Base-by-base conservation (phyloP, 2,888 invertebrate species). In the Dioctria rufipes region DNA sequence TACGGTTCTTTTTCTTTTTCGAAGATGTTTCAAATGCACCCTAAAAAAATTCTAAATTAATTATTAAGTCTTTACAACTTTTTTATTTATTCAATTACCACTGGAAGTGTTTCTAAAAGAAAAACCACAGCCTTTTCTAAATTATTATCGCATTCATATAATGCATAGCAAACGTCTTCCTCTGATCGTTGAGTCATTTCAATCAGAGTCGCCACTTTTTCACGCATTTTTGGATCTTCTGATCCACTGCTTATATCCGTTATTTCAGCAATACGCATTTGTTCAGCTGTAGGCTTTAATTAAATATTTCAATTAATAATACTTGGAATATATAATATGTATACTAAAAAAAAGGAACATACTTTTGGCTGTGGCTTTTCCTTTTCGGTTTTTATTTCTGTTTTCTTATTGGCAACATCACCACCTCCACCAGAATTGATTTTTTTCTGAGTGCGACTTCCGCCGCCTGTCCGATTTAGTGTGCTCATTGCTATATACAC, bases 141-240 rank as follows among this genome's bases (percentile, higher is more conserved):
- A 90, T 98, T 97, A 88, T 96, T 94, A 90, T 97, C 96, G 86
- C 95, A 95, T 91, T 98, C 98, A 88, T 97, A 95, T 81, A 98
- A 92, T 82, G 97, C 98, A 88, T 96, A 94, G 86, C 95, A 95
- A 80, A 96, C 97, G 89, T 96, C 96, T 88, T 97, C 97, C 88
- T 96, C 95, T 78, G 95, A 93, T 86, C 95, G 94, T 85, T 95
- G 93, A 80, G 98, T 97, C 92, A 96, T 93, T 88, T 97, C 97
- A 92, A 97, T 95, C 83, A 97, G 92, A 90, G 94, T 93, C 86
- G 93, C 92, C 83, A 97, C 95, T 91, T 92, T 92, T 89, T 91
- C 91, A 85, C 92, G 91, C 88, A 92, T 92, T 86, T 92, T 92
- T 82, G 91, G 91, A 86, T 91, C 90, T 89, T 92, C 90, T 87